phyloP scores from a whole-genome alignment of 2,113 vertebrate genomes.

The Rhombomys opimus region DNA sequence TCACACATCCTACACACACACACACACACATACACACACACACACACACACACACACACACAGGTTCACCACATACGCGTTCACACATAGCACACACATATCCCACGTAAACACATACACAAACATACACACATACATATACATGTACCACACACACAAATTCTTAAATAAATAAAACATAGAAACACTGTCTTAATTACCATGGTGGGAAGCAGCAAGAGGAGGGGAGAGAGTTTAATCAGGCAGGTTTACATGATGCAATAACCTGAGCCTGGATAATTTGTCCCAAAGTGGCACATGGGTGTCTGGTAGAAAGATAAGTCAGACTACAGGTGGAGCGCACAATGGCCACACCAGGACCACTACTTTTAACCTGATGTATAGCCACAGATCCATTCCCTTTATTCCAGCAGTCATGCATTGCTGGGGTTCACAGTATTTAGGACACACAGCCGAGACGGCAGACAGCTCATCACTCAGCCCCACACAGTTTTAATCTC shows the following conservation, averaged over 20 bases:
- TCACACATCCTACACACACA: neutral
- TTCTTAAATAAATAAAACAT: neutral
- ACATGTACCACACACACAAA: neutral
- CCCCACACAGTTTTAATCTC: neutral
- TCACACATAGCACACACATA: neutral
- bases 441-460: neutral
- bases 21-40: neutral
- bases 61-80: neutral
- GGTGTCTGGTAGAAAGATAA: neutral
- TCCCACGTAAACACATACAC: neutral
- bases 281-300: neutral
- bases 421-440: neutral
- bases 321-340: neutral
- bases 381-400: neutral
- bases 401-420: neutral
- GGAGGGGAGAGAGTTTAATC: fast-evolving
- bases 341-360: neutral
- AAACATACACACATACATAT: neutral
- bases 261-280: neutral
- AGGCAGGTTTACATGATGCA: neutral
- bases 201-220: too few species aligned
- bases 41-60: neutral
- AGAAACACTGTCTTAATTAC: neutral
- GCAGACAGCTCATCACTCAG: too few species aligned
- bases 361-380: neutral